These are phyloP conservation scores for Boleophthalmus pectinirostris DNA, from an alignment of 2,113 vertebrate genomes.

Conservation along the genomic window DNA sequence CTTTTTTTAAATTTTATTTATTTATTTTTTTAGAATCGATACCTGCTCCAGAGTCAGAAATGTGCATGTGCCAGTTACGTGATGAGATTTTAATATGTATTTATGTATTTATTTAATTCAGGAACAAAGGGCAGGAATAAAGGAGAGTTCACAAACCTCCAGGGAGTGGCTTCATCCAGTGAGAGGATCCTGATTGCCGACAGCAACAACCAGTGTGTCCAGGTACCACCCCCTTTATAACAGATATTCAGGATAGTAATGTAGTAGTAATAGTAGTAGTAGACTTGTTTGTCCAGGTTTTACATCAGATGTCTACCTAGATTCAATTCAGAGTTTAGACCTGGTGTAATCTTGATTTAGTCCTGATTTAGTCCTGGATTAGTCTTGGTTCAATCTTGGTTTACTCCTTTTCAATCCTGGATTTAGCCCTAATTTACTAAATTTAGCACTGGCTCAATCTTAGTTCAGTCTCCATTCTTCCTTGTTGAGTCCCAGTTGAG, in stretches of 20 bases:
- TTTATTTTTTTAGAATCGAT: too few relatives aligned
- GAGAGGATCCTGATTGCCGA: constrained; percentile 95
- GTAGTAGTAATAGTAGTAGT: too few relatives aligned
- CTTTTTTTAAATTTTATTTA: too few relatives aligned
- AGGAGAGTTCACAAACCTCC: constrained; percentile 98
- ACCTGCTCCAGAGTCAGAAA: too few relatives aligned
- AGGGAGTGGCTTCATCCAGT: constrained; percentile 90
- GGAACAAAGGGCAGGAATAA: constrained; percentile 98
- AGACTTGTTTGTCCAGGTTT: not conserved
- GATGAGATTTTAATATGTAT: not conserved
- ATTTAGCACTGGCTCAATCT: not conserved
- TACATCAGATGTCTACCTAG: too few relatives aligned
- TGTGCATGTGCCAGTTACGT: not conserved
- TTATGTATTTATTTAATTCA: constrained; percentile 53
- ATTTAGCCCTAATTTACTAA: not conserved
- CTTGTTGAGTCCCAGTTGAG: not conserved
- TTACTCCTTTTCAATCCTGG: not conserved
- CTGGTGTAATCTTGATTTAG: too few relatives aligned
- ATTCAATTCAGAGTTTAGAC: too few relatives aligned
- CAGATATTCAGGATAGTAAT: too few relatives aligned
- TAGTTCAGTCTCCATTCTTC: not conserved
- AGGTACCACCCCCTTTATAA: constrained; percentile 81
- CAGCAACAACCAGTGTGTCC: constrained; percentile 98
- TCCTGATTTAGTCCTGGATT: not conserved
- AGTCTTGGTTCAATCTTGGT: not conserved